Evolutionary conservation across 2,888 invertebrate genomes (phyloP).

Genomic region (Automeris io): DNA sequence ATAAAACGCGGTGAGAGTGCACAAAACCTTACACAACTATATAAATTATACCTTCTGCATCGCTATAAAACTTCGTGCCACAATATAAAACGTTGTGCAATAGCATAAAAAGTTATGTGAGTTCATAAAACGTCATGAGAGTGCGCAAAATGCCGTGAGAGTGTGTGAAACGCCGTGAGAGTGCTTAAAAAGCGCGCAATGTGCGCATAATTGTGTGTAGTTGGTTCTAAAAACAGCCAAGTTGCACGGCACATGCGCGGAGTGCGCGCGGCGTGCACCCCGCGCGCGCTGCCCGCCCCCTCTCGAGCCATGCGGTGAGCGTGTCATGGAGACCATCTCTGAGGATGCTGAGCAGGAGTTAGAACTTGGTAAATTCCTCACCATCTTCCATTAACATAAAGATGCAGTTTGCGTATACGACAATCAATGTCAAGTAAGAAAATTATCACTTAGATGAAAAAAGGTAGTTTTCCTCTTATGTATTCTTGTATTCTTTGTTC

Average conservation of each 20-base stretch:
- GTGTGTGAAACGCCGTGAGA: too few species aligned
- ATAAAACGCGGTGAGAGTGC: too few species aligned
- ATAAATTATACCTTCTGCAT: too few species aligned
- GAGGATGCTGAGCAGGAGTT: conserved; percentile 82
- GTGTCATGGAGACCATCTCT: conserved; percentile 81
- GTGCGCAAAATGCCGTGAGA: not conserved
- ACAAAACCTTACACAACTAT: too few species aligned
- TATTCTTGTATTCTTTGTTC: too few species aligned
- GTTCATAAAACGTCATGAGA: not conserved
- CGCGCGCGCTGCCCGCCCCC: conserved; percentile 55
- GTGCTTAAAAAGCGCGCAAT: not conserved
- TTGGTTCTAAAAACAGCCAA: not conserved
- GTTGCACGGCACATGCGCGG: conserved; percentile 39
- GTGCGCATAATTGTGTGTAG: not conserved
- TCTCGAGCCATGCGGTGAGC: conserved; percentile 53
- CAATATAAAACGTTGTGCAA: too few species aligned
- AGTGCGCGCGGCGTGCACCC: conserved; percentile 60
- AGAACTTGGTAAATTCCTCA: conserved; percentile 79
- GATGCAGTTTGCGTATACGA: too few species aligned
- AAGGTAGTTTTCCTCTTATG: too few species aligned
- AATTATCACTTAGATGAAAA: too few species aligned
- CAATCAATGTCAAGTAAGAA: too few species aligned
- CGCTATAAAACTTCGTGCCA: too few species aligned
- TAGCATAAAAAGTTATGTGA: too few species aligned
- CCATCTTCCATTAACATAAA: not conserved